Base-by-base conservation (phyloP, 2,113 vertebrate species). In the Melanostigma gelatinosum region DNA sequence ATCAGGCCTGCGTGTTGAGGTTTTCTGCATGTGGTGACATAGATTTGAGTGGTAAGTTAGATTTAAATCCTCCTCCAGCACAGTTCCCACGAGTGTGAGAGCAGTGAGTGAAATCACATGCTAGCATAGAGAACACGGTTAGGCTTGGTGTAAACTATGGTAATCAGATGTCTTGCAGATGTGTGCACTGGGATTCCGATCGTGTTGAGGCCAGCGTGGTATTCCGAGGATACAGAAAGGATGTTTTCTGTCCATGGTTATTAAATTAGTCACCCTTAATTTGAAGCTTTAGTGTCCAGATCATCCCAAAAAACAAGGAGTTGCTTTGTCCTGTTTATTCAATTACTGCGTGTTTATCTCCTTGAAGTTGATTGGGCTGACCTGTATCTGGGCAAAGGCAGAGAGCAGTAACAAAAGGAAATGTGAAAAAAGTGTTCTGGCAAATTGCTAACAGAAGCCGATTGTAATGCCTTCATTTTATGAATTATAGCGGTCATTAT, bases 81-180 rank as follows among this genome's bases (percentile, higher is more conserved):
- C 78, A 24, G 80, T 91, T 92, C 83, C 72, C 90, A 91, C 7
- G 72, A 77, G 72, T 72, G 52, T 15, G 27, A 82, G 65, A 72
- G 46, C 52, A 29, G 67, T 65, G 63, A 84, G 72, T 80, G 38
- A 77, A 80, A 77, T 87, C 79, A 90, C 82, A 82, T 84, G 78
- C n/a, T 22, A 44, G 80, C 85, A 80, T 40, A 77, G 57, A 85
- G 68, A 88, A 85, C 58, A 62, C 50, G 38, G 78, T 86, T 89
- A 84, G 46, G 20, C 55, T 73, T 11, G 62, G 46, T 71, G 32
- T 82, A 58, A 67, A 84, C 71, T 62, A 57, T 80, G 73, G 48
- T 81, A 85, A 88, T 84, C 80, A 73, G 54, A 75, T 76, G 72
- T 77, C 38, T 77, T 48, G 67, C 27, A 57, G 58, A 82, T 18